phyloP scores from a whole-genome alignment of 2,888 invertebrate species.

The Hyposoter didymator region DNA sequence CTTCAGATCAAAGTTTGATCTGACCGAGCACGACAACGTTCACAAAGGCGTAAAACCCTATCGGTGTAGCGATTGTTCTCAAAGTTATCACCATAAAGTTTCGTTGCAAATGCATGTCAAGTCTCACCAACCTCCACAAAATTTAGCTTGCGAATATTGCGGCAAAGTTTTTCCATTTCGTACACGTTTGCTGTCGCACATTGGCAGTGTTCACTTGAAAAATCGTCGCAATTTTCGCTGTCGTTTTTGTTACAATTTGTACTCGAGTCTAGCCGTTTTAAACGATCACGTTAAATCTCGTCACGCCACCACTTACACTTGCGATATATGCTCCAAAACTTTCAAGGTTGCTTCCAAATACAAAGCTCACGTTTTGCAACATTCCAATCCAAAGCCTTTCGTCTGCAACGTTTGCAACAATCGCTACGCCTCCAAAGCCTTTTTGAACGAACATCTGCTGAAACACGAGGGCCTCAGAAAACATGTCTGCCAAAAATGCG shows the following conservation, averaged over 20 bases:
- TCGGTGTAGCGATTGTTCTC: conserved; percentile 80
- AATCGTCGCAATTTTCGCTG: conserved; percentile 82
- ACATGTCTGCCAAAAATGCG: conserved; percentile 82
- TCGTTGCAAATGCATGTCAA: conserved; percentile 83
- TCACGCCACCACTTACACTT: conserved; percentile 82
- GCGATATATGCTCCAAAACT: conserved; percentile 81
- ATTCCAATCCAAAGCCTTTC: conserved; percentile 82
- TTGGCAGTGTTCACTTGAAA: conserved; percentile 82
- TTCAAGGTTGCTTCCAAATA: conserved; percentile 82
- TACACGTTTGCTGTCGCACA: conserved; percentile 81
- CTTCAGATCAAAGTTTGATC: conserved; percentile 82
- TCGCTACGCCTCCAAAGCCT: conserved; percentile 82
- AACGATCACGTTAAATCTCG: conserved; percentile 82
- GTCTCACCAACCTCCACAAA: conserved; percentile 82
- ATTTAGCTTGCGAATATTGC: conserved; percentile 83
- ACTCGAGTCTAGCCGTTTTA: conserved; percentile 81
- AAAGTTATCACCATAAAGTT: conserved; percentile 83
- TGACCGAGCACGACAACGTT: conserved; percentile 82
- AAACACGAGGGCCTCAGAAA: conserved; percentile 83
- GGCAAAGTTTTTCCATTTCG: conserved; percentile 83
- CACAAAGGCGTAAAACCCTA: conserved; percentile 83
- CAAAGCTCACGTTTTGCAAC: conserved; percentile 82
- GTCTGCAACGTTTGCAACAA: conserved; percentile 82
- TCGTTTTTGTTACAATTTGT: conserved; percentile 82
- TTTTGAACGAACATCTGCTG: conserved; percentile 82